Conservation (phyloP, 2,113 vertebrate species). For the Amphiprion ocellaris region DNA sequence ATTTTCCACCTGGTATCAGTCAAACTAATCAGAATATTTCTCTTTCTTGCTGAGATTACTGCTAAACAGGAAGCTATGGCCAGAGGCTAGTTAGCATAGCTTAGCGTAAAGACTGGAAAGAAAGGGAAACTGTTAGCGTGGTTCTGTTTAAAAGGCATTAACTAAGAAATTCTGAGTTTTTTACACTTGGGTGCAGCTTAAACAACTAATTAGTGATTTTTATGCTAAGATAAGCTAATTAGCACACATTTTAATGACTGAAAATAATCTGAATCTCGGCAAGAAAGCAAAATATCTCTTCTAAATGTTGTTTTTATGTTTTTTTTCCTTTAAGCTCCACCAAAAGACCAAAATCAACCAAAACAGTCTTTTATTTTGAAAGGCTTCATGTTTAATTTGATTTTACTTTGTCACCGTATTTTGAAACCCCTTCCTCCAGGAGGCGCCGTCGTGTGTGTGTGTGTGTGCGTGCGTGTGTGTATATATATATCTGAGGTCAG, state of each 20-base stretch:
- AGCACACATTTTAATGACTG: background rate
- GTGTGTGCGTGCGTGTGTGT: background rate
- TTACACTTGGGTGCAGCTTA: too few species aligned
- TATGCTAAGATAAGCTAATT: conserved; percentile 38
- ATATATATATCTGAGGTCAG: background rate
- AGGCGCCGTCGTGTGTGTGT: conserved; percentile 75
- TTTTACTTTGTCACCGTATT: conserved; percentile 89
- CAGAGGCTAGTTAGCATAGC: conserved; percentile 14
- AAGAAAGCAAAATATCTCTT: background rate
- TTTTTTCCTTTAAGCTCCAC: background rate
- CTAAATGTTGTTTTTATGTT: too few species aligned
- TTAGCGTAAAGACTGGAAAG: conserved; percentile 9
- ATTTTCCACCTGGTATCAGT: conserved; percentile 27
- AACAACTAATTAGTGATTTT: background rate
- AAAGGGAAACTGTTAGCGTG: background rate
- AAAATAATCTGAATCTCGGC: background rate
- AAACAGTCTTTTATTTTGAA: conserved; percentile 86
- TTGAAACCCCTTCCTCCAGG: conserved; percentile 61
- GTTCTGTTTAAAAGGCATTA: background rate
- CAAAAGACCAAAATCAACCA: background rate
- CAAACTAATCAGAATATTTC: conserved; percentile 12
- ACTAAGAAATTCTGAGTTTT: too few species aligned
- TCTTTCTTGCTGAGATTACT: background rate
- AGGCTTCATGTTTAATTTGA: conserved; percentile 17
- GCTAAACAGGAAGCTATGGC: background rate